These are phyloP conservation scores for Tursiops truncatus DNA, from an alignment of 2,113 vertebrate genomes.

Conservation along the genomic window DNA sequence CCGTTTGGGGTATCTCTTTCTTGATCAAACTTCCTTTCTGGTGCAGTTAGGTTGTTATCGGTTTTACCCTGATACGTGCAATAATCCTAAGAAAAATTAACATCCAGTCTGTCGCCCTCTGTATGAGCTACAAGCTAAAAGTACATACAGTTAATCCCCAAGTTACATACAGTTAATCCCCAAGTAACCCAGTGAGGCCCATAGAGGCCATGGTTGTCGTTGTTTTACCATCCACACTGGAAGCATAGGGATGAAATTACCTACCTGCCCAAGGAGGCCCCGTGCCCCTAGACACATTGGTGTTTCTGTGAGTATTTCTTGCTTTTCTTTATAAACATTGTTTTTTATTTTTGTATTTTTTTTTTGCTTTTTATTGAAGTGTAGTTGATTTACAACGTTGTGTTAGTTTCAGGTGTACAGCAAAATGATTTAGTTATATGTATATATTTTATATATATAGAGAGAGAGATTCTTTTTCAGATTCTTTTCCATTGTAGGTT, in stretches of 20 bases:
- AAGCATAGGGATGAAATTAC: background rate
- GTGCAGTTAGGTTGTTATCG: fast-evolving
- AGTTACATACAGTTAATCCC: background rate
- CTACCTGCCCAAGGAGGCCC: background rate
- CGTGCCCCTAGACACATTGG: background rate
- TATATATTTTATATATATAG: no score
- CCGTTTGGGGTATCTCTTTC: fast-evolving
- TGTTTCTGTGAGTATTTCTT: background rate
- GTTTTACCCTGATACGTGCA: background rate
- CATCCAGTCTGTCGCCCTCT: background rate
- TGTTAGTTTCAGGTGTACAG: no score
- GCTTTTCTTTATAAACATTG: no score
- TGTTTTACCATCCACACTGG: background rate
- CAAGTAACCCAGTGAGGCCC: background rate
- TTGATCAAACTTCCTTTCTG: background rate
- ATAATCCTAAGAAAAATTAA: background rate
- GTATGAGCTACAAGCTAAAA: background rate
- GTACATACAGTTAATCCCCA: background rate
- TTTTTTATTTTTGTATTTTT: no score
- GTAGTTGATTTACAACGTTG: no score
- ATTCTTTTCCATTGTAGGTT: no score
- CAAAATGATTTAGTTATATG: no score
- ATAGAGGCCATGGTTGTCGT: no score
- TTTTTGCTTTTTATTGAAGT: no score
- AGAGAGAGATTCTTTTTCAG: no score